Evolutionary conservation across 2,797 vertebrate species (phyloP), one percentile per base, ranked within the genome.

Genomic region (Leptatherina wallacei): DNA sequence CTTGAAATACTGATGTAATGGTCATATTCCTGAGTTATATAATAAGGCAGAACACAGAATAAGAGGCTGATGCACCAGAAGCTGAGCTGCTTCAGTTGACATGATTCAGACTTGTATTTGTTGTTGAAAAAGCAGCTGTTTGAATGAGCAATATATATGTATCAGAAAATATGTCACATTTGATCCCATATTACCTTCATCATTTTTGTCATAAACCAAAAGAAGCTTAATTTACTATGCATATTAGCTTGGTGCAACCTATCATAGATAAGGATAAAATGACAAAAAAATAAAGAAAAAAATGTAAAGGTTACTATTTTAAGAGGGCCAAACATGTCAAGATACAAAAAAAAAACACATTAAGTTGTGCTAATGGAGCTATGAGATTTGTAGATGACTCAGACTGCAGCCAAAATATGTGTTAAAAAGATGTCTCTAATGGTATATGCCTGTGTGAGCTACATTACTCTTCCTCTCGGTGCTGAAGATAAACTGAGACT

Each of bases 21-120:
- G 61, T 89, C 79, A 86, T 80, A 85, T 84, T 85, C 83, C 78
- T 65, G 61, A 51, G 80, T 91, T 90, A 89, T 72, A 81, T 89
- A 91, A 91, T 64, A 84, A 71, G 79, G 65, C 82, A 78, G 71
- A 27, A 29, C 75, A 89, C 65, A 88, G 65, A 89, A 72, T 76
- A 81, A 78, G 67, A 81, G 71, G 85, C 79, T 65, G 71, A 77
- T 85, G 83, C 71, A 78, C 80, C 71, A 83, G 55, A 67, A 76
- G 73, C 75, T 72, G 47, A 71, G 75, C 69, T 78, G 80, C 69
- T 75, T 78, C 69, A 65, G 71, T 61, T 57, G 60, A 71, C 75
- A 82, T 83, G 79, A 91, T 83, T 83, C 81, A 82, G 73, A 59
- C 71, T 64, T 38, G 6, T 65, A 38, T 82, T 67, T 76, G 61